Percentiles rank a stretch among this genome's conserved stretches.
Evolutionary conservation across 2,113 vertebrate species (phyloP).

Genomic region (Esox niger): DNA sequence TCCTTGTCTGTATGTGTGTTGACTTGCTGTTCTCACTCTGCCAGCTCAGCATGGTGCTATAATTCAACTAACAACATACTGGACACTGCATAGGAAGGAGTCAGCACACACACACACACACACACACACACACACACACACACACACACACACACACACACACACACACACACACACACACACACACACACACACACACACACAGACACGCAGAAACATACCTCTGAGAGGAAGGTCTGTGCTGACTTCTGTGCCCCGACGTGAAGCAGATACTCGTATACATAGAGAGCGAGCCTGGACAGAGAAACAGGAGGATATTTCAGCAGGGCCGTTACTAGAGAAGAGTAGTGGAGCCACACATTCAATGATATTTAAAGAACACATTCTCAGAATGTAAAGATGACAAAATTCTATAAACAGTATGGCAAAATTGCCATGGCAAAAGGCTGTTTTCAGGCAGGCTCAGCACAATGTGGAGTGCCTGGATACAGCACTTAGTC

Average conservation of each 20-base stretch:
- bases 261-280: slow-evolving; percentile 98
- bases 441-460: no score
- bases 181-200: not conserved
- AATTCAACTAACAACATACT: slow-evolving; percentile 54
- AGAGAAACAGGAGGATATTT: slow-evolving; percentile 23
- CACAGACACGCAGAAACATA: slow-evolving; percentile 54
- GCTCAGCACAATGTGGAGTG: no score
- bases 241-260: slow-evolving; percentile 99
- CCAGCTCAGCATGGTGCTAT: slow-evolving; percentile 51
- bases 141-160: not conserved
- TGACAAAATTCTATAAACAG: no score
- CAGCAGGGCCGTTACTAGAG: not conserved
- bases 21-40: no score
- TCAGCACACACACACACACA: slow-evolving; percentile 32
- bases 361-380: no score
- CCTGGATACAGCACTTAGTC: no score
- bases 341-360: no score
- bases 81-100: slow-evolving; percentile 22
- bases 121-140: slow-evolving; percentile 36
- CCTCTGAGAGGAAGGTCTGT: slow-evolving; percentile 98
- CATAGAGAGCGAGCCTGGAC: slow-evolving; percentile 94
- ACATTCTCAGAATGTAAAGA: no score
- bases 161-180: slow-evolving; percentile 3
- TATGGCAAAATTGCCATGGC: no score
- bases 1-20: no score